phyloP scores from a whole-genome alignment of 2,888 invertebrate genomes.

The Thyatira batis region DNA sequence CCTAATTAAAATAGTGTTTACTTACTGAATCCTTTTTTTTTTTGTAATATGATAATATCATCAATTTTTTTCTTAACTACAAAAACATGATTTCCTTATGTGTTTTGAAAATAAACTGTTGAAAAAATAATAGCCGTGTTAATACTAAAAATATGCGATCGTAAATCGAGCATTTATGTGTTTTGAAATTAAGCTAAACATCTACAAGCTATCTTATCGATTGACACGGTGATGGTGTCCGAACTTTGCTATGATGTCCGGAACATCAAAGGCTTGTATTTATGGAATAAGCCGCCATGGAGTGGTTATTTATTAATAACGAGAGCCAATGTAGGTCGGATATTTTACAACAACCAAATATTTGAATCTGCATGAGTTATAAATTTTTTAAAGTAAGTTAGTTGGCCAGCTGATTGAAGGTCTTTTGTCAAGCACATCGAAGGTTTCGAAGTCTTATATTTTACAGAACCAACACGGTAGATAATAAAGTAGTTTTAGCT shows the following conservation, averaged over 20 bases:
- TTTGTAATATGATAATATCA: too few relatives aligned
- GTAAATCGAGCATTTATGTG: not conserved
- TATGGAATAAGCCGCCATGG: not conserved
- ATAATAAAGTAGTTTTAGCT: too few relatives aligned
- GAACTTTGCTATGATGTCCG: constrained; percentile 1
- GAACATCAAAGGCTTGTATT: constrained; percentile 8
- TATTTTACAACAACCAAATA: not conserved
- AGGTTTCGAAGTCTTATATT: too few relatives aligned
- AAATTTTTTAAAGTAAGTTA: too few relatives aligned
- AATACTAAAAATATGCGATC: not conserved
- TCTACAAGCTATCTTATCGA: not conserved
- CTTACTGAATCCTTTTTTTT: too few relatives aligned
- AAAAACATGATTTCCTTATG: too few relatives aligned
- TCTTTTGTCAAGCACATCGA: too few relatives aligned
- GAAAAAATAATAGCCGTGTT: not conserved
- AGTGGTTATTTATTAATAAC: not conserved
- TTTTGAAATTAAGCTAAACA: not conserved
- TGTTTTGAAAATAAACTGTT: not conserved
- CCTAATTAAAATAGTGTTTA: too few relatives aligned
- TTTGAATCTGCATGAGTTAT: too few relatives aligned
- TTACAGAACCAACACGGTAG: too few relatives aligned
- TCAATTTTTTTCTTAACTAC: too few relatives aligned
- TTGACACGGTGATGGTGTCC: not conserved
- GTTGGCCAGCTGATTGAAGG: too few relatives aligned
- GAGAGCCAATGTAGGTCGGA: not conserved